Percentiles rank a stretch among this genome's conserved stretches.
Conservation (phyloP, 1,140 invertebrate species). For the Ceratosolen solmsi region DNA sequence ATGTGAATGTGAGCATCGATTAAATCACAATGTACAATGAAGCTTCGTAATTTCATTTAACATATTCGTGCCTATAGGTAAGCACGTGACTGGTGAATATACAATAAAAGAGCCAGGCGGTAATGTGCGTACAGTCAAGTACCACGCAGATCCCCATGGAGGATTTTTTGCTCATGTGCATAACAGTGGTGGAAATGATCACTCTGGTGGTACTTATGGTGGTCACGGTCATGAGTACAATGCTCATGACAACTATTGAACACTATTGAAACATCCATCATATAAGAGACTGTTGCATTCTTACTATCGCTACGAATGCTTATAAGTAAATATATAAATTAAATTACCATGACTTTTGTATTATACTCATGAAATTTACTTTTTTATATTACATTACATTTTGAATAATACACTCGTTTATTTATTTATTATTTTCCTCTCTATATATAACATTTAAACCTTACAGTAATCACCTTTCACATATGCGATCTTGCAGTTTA, state of each 20-base stretch:
- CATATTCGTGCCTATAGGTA: conserved; percentile 52
- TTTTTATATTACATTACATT: not conserved
- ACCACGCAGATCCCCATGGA: conserved; percentile 84
- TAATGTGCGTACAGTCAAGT: conserved; percentile 83
- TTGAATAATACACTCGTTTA: not conserved
- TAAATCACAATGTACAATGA: no score
- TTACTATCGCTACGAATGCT: not conserved
- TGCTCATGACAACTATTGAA: conserved; percentile 49
- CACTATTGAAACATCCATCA: not conserved
- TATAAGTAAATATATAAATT: not conserved
- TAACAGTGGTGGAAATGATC: conserved; percentile 77
- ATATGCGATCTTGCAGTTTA: no score
- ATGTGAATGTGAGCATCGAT: no score
- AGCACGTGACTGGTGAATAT: conserved; percentile 79
- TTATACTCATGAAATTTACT: conserved; percentile 12
- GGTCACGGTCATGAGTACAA: conserved; percentile 55
- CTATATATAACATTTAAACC: not conserved
- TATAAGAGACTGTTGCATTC: not conserved
- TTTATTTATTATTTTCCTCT: not conserved
- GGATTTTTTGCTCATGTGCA: conserved; percentile 85
- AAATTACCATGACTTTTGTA: not conserved
- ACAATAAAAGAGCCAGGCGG: conserved; percentile 85
- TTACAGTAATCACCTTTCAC: no score
- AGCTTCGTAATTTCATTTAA: not conserved
- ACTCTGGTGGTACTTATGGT: conserved; percentile 66